Percentiles rank a stretch among this genome's conserved stretches.
Conservation (phyloP, 1,140 invertebrate species). For the Danaus melanippus region DNA sequence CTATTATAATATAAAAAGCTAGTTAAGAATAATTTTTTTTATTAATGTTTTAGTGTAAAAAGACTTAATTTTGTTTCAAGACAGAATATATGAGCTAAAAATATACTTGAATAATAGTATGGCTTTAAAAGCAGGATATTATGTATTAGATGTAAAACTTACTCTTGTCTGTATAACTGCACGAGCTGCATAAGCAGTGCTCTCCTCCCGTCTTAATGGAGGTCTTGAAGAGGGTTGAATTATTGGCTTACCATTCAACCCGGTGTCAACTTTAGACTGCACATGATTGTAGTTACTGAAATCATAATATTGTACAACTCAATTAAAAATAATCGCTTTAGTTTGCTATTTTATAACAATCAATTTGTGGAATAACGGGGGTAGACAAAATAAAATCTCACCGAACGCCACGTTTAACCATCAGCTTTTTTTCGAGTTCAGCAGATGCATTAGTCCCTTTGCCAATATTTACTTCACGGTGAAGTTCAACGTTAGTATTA, state of each 20-base stretch:
- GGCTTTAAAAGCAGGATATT: background rate
- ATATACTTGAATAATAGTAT: no score
- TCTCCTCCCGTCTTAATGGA: constrained; percentile 55
- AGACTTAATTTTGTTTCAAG: constrained; percentile 1
- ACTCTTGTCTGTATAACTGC: constrained; percentile 43
- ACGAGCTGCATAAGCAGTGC: constrained; percentile 46
- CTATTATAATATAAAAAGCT: no score
- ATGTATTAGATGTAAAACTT: constrained; percentile 14
- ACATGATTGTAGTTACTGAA: constrained; percentile 63
- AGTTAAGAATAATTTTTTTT: background rate
- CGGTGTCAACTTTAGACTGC: constrained; percentile 63
- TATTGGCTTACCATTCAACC: constrained; percentile 36
- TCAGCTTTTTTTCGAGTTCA: constrained; percentile 52
- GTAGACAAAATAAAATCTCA: constrained; percentile 22
- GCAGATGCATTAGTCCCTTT: constrained; percentile 42
- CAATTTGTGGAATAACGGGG: background rate
- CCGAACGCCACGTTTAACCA: constrained; percentile 12
- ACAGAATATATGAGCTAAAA: no score
- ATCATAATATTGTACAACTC: constrained; percentile 5
- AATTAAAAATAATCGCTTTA: background rate
- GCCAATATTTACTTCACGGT: constrained; percentile 35
- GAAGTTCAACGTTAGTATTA: constrained; percentile 43
- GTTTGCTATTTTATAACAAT: no score
- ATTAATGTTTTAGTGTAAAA: background rate
- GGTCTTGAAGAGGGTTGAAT: constrained; percentile 41